phyloP scores from a whole-genome alignment of 2,888 invertebrate species.

The Blera fallax region DNA sequence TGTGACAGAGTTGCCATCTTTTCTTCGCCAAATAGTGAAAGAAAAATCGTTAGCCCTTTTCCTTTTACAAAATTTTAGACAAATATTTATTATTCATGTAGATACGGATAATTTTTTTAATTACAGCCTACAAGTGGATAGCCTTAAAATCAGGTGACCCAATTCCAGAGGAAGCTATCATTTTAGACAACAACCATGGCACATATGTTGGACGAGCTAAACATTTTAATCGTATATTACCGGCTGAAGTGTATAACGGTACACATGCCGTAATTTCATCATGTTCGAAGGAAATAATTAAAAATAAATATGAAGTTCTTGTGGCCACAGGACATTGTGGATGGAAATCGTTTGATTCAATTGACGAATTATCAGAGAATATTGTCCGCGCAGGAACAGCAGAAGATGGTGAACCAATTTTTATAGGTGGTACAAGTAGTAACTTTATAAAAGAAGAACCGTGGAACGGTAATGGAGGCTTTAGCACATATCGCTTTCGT shows the following conservation, averaged over 20 bases:
- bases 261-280: no score
- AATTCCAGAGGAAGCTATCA: not conserved
- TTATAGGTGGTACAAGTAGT: not conserved
- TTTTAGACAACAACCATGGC: not conserved
- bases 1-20: no score
- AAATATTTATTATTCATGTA: no score
- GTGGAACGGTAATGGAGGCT: no score
- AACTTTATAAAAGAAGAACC: no score
- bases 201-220: not conserved
- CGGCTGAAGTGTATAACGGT: no score
- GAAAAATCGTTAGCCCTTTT: no score
- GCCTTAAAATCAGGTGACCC: not conserved
- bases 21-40: no score
- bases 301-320: not conserved
- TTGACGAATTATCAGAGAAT: not conserved
- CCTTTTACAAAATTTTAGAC: no score
- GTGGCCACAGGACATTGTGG: not conserved
- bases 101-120: not conserved
- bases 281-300: not conserved
- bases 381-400: not conserved
- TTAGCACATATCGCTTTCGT: not conserved
- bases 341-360: not conserved
- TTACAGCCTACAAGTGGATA: not conserved
- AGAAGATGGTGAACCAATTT: not conserved
- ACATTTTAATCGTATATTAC: no score